Percentiles rank a stretch among this genome's conserved stretches.
phyloP scores from a whole-genome alignment of 2,888 invertebrate genomes.

The Caenorhabditis sp. region DNA sequence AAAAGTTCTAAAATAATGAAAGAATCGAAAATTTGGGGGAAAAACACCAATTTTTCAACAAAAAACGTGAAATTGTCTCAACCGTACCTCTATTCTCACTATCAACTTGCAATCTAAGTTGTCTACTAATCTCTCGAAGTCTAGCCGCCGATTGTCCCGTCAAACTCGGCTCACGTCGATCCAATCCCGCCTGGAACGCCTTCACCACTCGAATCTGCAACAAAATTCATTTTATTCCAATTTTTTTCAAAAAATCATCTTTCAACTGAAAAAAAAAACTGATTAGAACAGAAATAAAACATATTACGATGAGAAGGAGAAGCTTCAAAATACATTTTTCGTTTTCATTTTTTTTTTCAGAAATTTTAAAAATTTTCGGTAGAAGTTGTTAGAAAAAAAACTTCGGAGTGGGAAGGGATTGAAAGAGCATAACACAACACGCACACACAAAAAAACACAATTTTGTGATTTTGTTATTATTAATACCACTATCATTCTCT shows the following conservation, averaged over 20 bases:
- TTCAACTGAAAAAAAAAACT: not conserved
- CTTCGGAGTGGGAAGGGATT: not conserved
- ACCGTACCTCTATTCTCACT: slow-evolving; percentile 55
- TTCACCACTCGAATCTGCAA: slow-evolving; percentile 98
- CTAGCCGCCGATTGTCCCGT: slow-evolving; percentile 71
- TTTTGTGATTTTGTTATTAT: too few species aligned
- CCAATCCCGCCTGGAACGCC: slow-evolving; percentile 99
- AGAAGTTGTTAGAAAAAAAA: not conserved
- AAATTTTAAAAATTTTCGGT: not conserved
- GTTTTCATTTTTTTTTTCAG: not conserved
- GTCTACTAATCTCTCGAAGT: slow-evolving; percentile 73
- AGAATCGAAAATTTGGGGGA: too few species aligned
- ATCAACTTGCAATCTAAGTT: slow-evolving; percentile 72
- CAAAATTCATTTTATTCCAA: not conserved
- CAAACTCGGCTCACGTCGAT: slow-evolving; percentile 79
- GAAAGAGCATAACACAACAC: not conserved
- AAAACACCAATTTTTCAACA: not conserved
- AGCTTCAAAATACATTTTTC: not conserved
- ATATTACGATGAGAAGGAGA: not conserved
- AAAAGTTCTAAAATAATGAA: too few species aligned
- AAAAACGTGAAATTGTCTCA: too few species aligned
- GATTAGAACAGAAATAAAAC: slow-evolving; percentile 1
- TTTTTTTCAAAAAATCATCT: not conserved
- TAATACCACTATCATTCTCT: too few species aligned
- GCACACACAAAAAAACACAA: not conserved